Percentiles rank a stretch among this genome's conserved stretches.
Evolutionary conservation across 2,113 vertebrate genomes (phyloP).

Genomic region (Sinocyclocheilus rhinocerous): DNA sequence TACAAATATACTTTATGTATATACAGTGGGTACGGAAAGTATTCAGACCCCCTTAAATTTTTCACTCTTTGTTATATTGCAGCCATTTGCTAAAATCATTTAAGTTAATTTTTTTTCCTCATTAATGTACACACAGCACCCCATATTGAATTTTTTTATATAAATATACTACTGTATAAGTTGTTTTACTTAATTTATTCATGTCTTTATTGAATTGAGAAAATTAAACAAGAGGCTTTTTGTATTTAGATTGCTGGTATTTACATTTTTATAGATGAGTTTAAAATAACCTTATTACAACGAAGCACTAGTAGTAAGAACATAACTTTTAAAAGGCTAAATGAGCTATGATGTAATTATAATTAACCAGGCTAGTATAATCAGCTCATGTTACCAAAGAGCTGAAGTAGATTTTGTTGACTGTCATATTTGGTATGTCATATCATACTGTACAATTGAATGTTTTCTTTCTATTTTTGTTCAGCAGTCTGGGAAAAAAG

Average conservation of each 20-base stretch:
- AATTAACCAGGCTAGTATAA: background rate
- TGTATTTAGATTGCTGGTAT: background rate
- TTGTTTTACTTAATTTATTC: background rate
- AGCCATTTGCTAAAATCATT: too few relatives aligned
- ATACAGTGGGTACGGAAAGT: too few relatives aligned
- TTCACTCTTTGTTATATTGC: too few relatives aligned
- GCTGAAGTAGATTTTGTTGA: background rate
- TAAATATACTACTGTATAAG: background rate
- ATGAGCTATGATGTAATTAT: background rate
- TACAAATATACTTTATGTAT: background rate
- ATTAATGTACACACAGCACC: too few relatives aligned
- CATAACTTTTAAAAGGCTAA: background rate
- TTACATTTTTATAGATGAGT: background rate
- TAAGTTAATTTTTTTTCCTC: too few relatives aligned
- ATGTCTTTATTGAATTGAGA: background rate
- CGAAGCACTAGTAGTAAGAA: background rate
- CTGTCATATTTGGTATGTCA: background rate
- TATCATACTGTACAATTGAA: background rate
- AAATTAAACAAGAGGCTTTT: background rate
- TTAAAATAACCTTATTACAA: background rate
- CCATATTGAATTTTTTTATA: too few relatives aligned
- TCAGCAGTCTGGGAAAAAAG: conserved; percentile 88
- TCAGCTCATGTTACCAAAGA: background rate
- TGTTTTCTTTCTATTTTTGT: background rate
- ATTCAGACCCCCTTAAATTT: too few relatives aligned